Evolutionary conservation across 53 echinoderm and acorn worm genomes (phyloP).

Genomic region (Antedon mediterranea): DNA sequence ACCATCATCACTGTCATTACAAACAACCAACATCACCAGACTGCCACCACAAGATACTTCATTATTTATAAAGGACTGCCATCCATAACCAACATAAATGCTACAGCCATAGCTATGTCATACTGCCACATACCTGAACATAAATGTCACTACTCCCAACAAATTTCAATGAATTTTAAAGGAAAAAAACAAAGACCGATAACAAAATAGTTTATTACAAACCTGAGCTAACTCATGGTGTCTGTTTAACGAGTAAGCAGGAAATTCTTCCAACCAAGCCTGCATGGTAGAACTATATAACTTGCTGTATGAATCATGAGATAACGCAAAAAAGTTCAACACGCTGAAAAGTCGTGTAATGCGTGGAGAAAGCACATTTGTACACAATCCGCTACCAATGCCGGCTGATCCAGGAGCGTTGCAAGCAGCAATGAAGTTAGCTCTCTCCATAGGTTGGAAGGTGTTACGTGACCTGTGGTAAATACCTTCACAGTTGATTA

Average conservation of each 20-base stretch:
- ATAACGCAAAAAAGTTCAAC: constrained; percentile 43
- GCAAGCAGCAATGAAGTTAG: constrained; percentile 55
- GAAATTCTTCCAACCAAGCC: constrained; percentile 92
- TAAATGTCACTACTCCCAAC: too few species aligned
- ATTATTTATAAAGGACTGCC: too few species aligned
- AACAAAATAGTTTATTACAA: too few species aligned
- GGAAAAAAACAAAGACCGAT: too few species aligned
- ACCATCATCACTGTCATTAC: too few species aligned
- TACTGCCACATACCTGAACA: too few species aligned
- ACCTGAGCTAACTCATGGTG: constrained; percentile 85
- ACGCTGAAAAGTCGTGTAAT: constrained; percentile 47
- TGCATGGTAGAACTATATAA: constrained; percentile 47
- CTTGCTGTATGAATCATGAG: constrained; percentile 27
- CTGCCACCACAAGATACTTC: too few species aligned
- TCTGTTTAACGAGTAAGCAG: constrained; percentile 73
- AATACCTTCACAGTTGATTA: constrained; percentile 45
- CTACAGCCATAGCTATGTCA: too few species aligned
- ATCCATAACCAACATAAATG: too few species aligned
- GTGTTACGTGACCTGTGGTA: constrained; percentile 52
- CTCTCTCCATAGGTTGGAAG: constrained; percentile 51
- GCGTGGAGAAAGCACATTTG: constrained; percentile 39
- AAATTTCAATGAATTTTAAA: too few species aligned
- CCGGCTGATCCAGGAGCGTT: constrained; percentile 43
- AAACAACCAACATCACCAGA: too few species aligned
- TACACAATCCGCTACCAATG: constrained; percentile 44